Evolutionary conservation across 2,797 vertebrate genomes (phyloP).

Genomic region (Thripadectes ignobilis): DNA sequence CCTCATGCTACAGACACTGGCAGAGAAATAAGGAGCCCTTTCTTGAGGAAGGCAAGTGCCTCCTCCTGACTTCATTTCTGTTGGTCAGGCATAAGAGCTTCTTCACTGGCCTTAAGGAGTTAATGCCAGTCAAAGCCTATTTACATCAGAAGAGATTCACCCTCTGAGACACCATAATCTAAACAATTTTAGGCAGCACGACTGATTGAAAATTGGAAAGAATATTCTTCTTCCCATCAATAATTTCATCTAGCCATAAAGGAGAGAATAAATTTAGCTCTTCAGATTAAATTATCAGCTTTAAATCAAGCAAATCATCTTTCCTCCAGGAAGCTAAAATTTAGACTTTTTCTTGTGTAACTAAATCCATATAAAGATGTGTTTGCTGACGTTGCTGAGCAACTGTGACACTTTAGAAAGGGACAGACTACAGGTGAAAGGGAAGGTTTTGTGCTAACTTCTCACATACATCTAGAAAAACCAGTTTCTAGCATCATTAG

Average conservation of each 20-base stretch:
- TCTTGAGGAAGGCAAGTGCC: neutral
- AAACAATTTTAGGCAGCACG: neutral
- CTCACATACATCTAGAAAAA: neutral
- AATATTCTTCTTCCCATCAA: neutral
- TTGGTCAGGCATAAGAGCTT: neutral
- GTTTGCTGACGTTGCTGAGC: conserved; percentile 22
- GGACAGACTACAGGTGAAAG: neutral
- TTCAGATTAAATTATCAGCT: conserved; percentile 31
- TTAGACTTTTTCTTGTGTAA: neutral
- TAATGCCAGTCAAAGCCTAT: conserved; percentile 1
- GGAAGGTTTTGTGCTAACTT: neutral
- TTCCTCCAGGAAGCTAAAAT: conserved; percentile 7
- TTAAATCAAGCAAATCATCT: conserved; percentile 42
- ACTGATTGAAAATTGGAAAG: neutral
- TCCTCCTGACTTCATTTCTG: neutral
- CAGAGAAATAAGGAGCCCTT: neutral
- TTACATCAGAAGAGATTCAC: neutral
- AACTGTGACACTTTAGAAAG: neutral
- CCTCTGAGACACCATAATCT: neutral
- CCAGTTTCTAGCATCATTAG: neutral
- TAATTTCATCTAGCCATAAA: conserved; percentile 19
- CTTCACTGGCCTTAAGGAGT: neutral
- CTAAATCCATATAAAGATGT: neutral
- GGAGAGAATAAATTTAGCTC: conserved; percentile 30
- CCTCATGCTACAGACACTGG: neutral